Percentiles rank a stretch among this genome's conserved stretches.
These are phyloP conservation scores for Coenobita brevimanus DNA, from an alignment of 1,140 invertebrate genomes.

Conservation along the genomic window DNA sequence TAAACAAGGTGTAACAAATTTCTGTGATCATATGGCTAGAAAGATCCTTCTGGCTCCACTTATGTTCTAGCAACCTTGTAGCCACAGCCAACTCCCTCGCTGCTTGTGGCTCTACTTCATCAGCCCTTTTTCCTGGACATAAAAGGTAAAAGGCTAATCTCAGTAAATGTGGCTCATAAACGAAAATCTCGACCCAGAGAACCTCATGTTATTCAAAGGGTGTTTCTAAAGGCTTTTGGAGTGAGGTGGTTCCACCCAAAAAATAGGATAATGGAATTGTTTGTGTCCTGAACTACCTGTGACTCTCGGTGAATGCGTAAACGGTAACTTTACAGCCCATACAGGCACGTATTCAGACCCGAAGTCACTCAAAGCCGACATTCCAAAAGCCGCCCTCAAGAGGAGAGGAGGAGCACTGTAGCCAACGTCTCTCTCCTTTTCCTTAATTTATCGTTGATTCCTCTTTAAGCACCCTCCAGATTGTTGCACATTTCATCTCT, in stretches of 20 bases:
- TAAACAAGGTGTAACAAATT: too few relatives aligned
- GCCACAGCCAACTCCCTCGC: too few relatives aligned
- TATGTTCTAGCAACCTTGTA: too few relatives aligned
- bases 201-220: slow-evolving; percentile 45
- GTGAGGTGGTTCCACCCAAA: slow-evolving; percentile 20
- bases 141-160: slow-evolving; percentile 36
- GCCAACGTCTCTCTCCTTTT: neutral
- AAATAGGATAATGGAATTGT: slow-evolving; percentile 46
- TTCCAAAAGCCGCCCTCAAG: slow-evolving; percentile 47
- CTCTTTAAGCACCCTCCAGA: too few relatives aligned
- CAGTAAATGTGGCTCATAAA: slow-evolving; percentile 25
- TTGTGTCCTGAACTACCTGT: slow-evolving; percentile 56
- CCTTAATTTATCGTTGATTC: neutral
- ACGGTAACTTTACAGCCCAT: slow-evolving; percentile 55
- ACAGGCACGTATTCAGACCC: slow-evolving; percentile 32
- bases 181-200: slow-evolving; percentile 1
- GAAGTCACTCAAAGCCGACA: slow-evolving; percentile 57
- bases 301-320: slow-evolving; percentile 44
- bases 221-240: slow-evolving; percentile 23
- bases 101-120: too few relatives aligned
- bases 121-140: neutral
- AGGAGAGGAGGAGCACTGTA: slow-evolving; percentile 35
- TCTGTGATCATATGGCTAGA: too few relatives aligned
- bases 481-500: too few relatives aligned
- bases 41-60: too few relatives aligned